Percentiles rank a stretch among this genome's conserved stretches.
phyloP scores from a whole-genome alignment of 1,140 invertebrate genomes.

The Drosophila guanche region DNA sequence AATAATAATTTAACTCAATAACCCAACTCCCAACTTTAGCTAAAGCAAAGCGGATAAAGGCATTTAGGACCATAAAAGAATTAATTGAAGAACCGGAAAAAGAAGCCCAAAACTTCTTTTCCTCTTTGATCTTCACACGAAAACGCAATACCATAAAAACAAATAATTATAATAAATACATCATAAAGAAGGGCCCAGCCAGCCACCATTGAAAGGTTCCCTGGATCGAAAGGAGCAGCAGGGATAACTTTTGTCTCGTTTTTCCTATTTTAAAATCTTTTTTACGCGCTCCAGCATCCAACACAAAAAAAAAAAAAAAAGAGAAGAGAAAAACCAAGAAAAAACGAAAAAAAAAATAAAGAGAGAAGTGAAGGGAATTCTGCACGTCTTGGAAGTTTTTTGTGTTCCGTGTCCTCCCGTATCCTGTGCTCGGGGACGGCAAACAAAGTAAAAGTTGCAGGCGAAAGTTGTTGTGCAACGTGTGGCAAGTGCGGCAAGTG shows the following conservation, averaged over 20 bases:
- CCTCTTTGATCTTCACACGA: conserved; percentile 37
- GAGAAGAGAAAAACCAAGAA: neutral
- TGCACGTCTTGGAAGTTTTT: conserved; percentile 58
- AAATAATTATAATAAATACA: conserved; percentile 51
- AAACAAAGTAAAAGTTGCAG: conserved; percentile 76
- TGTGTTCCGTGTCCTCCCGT: conserved; percentile 21
- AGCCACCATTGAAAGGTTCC: neutral
- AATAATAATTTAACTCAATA: too few species aligned
- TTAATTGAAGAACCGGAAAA: conserved; percentile 1
- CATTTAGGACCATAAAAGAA: neutral
- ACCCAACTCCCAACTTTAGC: too few species aligned
- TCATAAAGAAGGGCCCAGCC: conserved; percentile 15
- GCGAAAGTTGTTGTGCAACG: conserved; percentile 73
- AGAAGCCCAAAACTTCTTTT: conserved; percentile 16
- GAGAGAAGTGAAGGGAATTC: conserved; percentile 24
- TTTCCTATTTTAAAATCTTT: conserved; percentile 60
- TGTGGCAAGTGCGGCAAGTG: conserved; percentile 66
- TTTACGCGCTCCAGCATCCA: conserved; percentile 46
- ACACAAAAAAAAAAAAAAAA: conserved; percentile 21
- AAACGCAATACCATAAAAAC: conserved; percentile 28
- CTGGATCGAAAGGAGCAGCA: neutral
- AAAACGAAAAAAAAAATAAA: conserved; percentile 3
- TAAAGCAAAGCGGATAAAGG: neutral
- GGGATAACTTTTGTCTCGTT: conserved; percentile 44
- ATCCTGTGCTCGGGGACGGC: conserved; percentile 38